Percentiles rank a stretch among this genome's conserved stretches.
These are phyloP conservation scores for Caenorhabditis remanei DNA, from an alignment of 1,140 invertebrate species.

Conservation along the genomic window DNA sequence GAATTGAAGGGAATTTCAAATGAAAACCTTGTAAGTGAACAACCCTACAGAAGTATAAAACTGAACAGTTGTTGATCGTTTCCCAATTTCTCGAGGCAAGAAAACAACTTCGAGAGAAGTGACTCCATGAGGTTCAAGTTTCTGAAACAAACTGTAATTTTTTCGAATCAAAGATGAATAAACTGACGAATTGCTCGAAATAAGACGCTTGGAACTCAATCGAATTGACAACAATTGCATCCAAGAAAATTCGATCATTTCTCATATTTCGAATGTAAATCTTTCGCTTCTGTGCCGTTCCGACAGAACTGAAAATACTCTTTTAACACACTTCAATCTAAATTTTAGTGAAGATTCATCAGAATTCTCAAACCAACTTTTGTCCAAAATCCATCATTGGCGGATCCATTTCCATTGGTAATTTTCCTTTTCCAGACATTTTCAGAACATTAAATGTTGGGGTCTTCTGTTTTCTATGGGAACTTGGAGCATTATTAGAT, in stretches of 20 bases:
- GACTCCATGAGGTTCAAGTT: slow-evolving; percentile 89
- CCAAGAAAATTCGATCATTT: slow-evolving; percentile 59
- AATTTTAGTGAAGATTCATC: neutral
- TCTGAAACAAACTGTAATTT: slow-evolving; percentile 80
- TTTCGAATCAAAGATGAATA: neutral
- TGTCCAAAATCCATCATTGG: slow-evolving; percentile 83
- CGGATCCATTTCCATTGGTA: slow-evolving; percentile 82
- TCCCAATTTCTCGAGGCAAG: slow-evolving; percentile 89
- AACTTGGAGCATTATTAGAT: too few species aligned
- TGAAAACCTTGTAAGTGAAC: slow-evolving; percentile 84
- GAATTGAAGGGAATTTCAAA: slow-evolving; percentile 66
- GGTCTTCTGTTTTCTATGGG: neutral
- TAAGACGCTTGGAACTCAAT: slow-evolving; percentile 48
- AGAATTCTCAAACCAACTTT: slow-evolving; percentile 51
- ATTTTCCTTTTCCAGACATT: slow-evolving; percentile 73
- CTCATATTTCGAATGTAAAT: slow-evolving; percentile 50
- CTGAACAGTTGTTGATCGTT: slow-evolving; percentile 88
- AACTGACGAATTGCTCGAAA: slow-evolving; percentile 41
- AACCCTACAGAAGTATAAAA: slow-evolving; percentile 93
- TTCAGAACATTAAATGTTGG: slow-evolving; percentile 56
- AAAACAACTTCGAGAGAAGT: slow-evolving; percentile 96
- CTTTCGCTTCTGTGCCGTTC: slow-evolving; percentile 81
- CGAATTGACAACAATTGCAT: slow-evolving; percentile 52
- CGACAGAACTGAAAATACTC: slow-evolving; percentile 84
- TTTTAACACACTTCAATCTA: neutral